Evolutionary conservation across 2,797 vertebrate genomes (phyloP).

Genomic region (Pelobates cultripes): DNA sequence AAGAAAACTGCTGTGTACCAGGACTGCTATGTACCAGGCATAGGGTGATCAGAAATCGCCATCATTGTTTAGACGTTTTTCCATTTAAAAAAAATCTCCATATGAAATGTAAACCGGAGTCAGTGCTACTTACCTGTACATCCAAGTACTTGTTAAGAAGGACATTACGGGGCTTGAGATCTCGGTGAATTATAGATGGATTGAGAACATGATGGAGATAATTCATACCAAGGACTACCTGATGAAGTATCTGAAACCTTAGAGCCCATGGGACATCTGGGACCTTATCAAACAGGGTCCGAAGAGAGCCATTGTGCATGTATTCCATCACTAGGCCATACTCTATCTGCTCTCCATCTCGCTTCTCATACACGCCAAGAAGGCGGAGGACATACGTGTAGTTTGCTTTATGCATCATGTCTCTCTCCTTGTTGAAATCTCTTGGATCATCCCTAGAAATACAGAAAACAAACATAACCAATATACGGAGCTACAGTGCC

Average conservation of each 20-base stretch:
- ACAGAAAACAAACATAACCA: neutral
- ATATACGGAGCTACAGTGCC: too few relatives aligned
- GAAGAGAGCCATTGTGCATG: conserved; percentile 43
- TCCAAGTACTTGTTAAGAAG: conserved; percentile 41
- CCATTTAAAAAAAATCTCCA: too few relatives aligned
- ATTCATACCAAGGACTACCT: conserved; percentile 47
- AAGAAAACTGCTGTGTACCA: too few relatives aligned
- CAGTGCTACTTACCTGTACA: conserved; percentile 28
- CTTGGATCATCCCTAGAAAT: neutral
- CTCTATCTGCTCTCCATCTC: neutral
- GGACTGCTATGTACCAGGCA: too few relatives aligned
- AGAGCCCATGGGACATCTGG: conserved; percentile 28
- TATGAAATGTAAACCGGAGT: too few relatives aligned
- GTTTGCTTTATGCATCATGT: conserved; percentile 39
- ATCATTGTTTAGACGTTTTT: too few relatives aligned
- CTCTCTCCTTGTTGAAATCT: conserved; percentile 20
- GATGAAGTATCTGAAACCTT: conserved; percentile 42
- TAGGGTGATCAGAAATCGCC: too few relatives aligned
- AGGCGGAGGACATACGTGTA: conserved; percentile 45
- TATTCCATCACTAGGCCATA: conserved; percentile 47
- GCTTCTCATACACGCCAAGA: conserved; percentile 20
- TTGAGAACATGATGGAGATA: conserved; percentile 37
- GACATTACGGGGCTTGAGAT: conserved; percentile 43
- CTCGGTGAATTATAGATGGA: conserved; percentile 39
- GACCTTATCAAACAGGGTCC: conserved; percentile 16